Evolutionary conservation across 2,113 vertebrate species (phyloP).

Genomic region (Mastomys natalensis): DNA sequence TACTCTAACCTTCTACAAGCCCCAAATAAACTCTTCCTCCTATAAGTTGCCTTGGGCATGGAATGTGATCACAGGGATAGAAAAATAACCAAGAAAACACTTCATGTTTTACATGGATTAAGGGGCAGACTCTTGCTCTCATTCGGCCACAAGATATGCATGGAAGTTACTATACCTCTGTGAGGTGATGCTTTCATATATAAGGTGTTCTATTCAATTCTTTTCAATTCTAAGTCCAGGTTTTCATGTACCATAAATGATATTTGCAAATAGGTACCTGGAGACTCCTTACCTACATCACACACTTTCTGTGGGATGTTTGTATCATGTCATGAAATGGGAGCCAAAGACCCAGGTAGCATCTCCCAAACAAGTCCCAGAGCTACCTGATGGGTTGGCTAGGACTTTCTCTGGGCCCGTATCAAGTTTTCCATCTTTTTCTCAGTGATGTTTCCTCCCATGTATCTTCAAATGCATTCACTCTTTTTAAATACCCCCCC

Average conservation of each 20-base stretch:
- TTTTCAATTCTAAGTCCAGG: not conserved
- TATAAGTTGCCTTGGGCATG: not conserved
- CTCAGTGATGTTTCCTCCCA: not conserved
- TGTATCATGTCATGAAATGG: not conserved
- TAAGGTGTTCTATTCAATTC: not conserved
- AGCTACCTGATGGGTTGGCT: not conserved
- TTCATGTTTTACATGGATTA: not conserved
- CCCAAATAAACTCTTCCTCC: not conserved
- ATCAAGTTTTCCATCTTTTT: not conserved
- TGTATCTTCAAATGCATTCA: not conserved
- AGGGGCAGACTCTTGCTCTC: not conserved
- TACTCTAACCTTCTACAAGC: not conserved
- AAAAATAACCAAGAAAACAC: not conserved
- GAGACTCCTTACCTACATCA: not conserved
- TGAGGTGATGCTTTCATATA: not conserved
- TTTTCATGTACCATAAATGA: constrained; percentile 23
- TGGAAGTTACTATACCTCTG: too few relatives aligned
- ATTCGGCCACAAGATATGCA: not conserved
- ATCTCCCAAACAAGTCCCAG: not conserved
- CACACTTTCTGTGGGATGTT: not conserved
- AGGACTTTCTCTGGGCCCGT: not conserved
- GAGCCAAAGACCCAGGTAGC: not conserved
- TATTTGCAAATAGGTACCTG: not conserved
- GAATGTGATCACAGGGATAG: not conserved
- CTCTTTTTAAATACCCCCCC: not conserved